Evolutionary conservation across 2,113 vertebrate genomes (phyloP), one percentile per base, ranked within the genome.

Genomic region (Bothrops jararaca): DNA sequence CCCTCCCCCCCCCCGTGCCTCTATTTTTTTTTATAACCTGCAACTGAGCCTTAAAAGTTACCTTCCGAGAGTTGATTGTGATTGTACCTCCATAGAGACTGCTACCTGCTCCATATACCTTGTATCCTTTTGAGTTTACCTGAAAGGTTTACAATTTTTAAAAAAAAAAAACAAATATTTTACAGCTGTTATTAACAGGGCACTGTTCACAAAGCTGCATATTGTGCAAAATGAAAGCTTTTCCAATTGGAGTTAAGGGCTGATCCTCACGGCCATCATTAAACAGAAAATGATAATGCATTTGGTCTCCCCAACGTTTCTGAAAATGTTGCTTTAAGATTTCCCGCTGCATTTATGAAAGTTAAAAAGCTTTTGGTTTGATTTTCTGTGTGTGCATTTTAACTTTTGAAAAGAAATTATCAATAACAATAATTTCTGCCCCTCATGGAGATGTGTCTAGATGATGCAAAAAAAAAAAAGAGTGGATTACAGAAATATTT

Each of bases 121-220:
- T 99, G 92, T 99, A 99, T 57, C 99, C 99, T 98, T 99, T 99
- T 7, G 99, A 99, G 97, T 99, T 99, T 20, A 99, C 98, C 99
- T 99, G 95, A 0, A 94, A 87, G 95, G 58, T 91, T 22, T 87
- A 85, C 94, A 89, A 18, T 64, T 60, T 86, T 53, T 50, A 88
- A 18, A 20, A 39, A n/a, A n/a, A 88, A 18, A 20, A 52, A 10
- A 57, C 6, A 57, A 85, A 91, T 34, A 57, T 29, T 22, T n/a
- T 2, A 85, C 45, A 54, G 23, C 22, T 29, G 69, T 42, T 89
- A 58, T 58, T 29, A 53, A 39, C 0, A 53, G 64, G 50, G 53
- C n/a, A 74, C 48, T 74, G 29, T 22, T 90, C n/a, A 85, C 50
- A 85, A 91, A 91, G 54, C 11, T n/a, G 13, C 42, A 18, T 9